Evolutionary conservation across 2,888 invertebrate species (phyloP), one percentile per base, ranked within the genome.

Genomic region (Craniophora ligustri): DNA sequence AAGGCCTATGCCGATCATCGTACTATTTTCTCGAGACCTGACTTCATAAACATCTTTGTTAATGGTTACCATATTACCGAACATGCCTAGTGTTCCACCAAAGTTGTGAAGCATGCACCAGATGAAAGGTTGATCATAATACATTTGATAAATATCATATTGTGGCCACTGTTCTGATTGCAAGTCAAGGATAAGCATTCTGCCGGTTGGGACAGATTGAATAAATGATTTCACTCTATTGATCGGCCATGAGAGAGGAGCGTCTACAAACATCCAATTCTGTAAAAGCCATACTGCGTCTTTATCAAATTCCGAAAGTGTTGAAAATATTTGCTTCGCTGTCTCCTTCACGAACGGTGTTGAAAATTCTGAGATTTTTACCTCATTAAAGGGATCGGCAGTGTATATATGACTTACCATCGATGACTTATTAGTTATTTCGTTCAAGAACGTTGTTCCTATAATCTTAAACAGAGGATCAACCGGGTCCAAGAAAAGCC

Each of bases 21-120:
- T 96, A 72, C 95, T 96, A 64, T 95, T 95, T n/a, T 79, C 72
- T 72, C 94, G 94, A 2, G 83, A 81, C 67, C 97, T 94, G 1
- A 94, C 95, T 53, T 89, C 81, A 73, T 96, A 95, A 1, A 96
- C 95, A 45, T 95, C 94, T 70, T 89, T 88, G 75, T 96, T 97
- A 5, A 99, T 95, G n/a, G 95, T 94, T 26, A 95, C 94, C 32
- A 96, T 94, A 1, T 96, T 97, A 4, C 99, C 99, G 79, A 97
- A 97, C 95, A 99, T 95, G n/a, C 98, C 98, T 36, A 97, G 88
- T 0, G 97, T 98, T 0, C 99, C 99, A 0, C 99, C 99, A 82
- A 98, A 99, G 86, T 99, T 98, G 80, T 99, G 99, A 38, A 99
- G 90, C 98, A 99, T 98, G 82, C 98, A 98, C 98, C 98, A 99